Evolutionary conservation across 2,888 invertebrate genomes (phyloP).

Genomic region (Drosophila setosimentum): DNA sequence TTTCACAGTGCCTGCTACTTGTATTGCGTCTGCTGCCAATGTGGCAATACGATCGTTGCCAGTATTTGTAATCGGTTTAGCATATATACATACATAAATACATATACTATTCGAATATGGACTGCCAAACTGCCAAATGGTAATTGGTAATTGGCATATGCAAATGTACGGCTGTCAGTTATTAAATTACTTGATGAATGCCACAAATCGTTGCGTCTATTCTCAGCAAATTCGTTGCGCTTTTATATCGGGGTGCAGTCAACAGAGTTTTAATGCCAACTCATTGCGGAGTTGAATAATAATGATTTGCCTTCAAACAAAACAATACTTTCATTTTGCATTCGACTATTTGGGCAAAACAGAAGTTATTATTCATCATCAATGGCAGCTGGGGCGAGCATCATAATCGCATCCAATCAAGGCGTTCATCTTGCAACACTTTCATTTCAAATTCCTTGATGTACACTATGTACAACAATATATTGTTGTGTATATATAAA

Average conservation of each 20-base stretch:
- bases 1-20: constrained; percentile 55
- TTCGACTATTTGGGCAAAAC: constrained; percentile 22
- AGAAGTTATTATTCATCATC: constrained; percentile 36
- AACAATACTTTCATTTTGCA: constrained; percentile 35
- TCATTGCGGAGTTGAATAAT: constrained; percentile 29
- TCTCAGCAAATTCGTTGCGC: constrained; percentile 31
- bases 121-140: constrained; percentile 37
- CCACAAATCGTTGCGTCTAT: constrained; percentile 39
- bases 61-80: constrained; percentile 42
- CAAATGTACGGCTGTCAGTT: constrained; percentile 56
- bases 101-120: constrained; percentile 38
- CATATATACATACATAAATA: constrained; percentile 6
- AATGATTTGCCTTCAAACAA: not conserved
- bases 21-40: constrained; percentile 46
- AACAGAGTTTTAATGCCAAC: constrained; percentile 24
- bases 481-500: constrained; percentile 9
- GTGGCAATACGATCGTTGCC: constrained; percentile 20
- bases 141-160: constrained; percentile 46
- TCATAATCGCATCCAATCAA: constrained; percentile 28
- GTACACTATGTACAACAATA: constrained; percentile 29
- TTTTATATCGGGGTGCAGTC: constrained; percentile 7
- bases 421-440: constrained; percentile 57
- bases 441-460: constrained; percentile 65
- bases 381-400: constrained; percentile 2
- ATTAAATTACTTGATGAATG: constrained; percentile 71